Conservation (phyloP, 2,113 vertebrate genomes). For the Mystacornis crossleyi region DNA sequence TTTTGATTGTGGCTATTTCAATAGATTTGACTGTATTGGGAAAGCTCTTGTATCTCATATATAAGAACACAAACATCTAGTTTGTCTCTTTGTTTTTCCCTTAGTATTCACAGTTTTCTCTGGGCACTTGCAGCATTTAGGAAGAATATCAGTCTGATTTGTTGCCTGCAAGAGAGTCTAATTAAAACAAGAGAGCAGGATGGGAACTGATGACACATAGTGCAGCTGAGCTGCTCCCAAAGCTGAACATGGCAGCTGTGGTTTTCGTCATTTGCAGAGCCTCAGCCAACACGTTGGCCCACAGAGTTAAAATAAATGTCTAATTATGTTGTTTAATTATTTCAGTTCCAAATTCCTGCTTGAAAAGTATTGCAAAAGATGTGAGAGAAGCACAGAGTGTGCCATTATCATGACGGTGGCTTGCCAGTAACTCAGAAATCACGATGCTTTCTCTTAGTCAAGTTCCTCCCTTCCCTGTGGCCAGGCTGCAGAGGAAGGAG, state of each 20-base stretch:
- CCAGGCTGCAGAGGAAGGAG: neutral
- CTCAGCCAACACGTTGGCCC: conserved; percentile 57
- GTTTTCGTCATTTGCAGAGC: conserved; percentile 46
- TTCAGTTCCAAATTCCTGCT: neutral
- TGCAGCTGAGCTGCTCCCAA: conserved; percentile 57
- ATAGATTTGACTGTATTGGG: neutral
- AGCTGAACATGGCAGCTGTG: conserved; percentile 47
- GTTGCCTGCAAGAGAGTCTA: conserved; percentile 62
- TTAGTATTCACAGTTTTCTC: conserved; percentile 31
- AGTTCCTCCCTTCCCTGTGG: neutral
- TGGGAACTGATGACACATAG: conserved; percentile 45
- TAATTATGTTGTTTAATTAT: conserved; percentile 50
- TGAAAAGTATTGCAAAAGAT: neutral
- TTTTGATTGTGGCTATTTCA: neutral
- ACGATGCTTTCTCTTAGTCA: neutral
- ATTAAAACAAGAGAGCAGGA: conserved; percentile 57
- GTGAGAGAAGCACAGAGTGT: neutral
- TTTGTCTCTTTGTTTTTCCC: conserved; percentile 18
- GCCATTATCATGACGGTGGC: neutral
- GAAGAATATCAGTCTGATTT: conserved; percentile 65
- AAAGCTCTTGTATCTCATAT: neutral
- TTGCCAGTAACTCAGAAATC: neutral
- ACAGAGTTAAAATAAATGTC: conserved; percentile 61
- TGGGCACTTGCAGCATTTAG: conserved; percentile 39
- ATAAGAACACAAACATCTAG: conserved; percentile 35